Conservation (phyloP, 2,113 vertebrate species). For the Sprattus sprattus region DNA sequence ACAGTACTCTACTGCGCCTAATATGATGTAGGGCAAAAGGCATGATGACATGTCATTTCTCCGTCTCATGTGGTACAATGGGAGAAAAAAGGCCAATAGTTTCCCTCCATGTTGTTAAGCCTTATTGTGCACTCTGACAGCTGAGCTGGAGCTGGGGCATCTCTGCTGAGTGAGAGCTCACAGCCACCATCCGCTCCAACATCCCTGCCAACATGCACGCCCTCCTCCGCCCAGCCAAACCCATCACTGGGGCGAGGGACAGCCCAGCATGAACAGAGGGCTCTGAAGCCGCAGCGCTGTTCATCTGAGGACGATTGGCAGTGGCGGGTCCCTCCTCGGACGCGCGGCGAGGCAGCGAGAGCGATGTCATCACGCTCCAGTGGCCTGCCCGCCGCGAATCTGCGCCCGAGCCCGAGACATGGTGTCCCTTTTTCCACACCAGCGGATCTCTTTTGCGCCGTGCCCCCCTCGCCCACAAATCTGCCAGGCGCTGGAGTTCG, state of each 20-base stretch:
- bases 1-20: too few species aligned
- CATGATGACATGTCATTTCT: not conserved
- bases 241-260: not conserved
- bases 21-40: not conserved
- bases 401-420: slow-evolving; percentile 6
- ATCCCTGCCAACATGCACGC: not conserved
- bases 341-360: slow-evolving; percentile 10
- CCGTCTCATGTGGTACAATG: too few species aligned
- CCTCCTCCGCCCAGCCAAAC: not conserved
- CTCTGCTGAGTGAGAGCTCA: not conserved
- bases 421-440: slow-evolving; percentile 30
- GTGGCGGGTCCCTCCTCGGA: slow-evolving; percentile 32
- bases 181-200: not conserved
- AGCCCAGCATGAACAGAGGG: not conserved
- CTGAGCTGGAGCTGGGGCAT: not conserved
- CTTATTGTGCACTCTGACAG: not conserved
- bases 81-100: not conserved
- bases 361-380: slow-evolving; percentile 26
- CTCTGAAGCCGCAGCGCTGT: not conserved
- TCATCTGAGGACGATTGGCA: slow-evolving; percentile 33
- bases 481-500: not conserved
- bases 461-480: not conserved
- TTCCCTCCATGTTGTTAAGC: not conserved
- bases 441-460: not conserved
- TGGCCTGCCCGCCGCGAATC: not conserved